Evolutionary conservation across 1,140 invertebrate species (phyloP), one percentile per base, ranked within the genome.

Genomic region (Sycophila sp.): DNA sequence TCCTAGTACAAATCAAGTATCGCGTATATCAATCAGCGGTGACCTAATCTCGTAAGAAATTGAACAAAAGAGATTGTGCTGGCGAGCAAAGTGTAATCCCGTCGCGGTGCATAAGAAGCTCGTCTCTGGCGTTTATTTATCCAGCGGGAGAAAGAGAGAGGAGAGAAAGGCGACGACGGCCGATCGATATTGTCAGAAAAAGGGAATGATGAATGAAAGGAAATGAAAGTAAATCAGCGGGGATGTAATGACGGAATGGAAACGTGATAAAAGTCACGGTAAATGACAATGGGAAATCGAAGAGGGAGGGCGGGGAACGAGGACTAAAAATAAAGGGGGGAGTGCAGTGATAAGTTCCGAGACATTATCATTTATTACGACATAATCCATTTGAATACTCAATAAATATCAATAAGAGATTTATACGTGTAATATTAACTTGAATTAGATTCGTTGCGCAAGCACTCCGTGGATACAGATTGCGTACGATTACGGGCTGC

Each of bases 31-130:
- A 59, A 59, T 68, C 55, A 68, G 51, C 38, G 36, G 10, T 68
- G 55, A 68, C 65, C 65, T 59, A 68, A 38, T 55, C 24, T 59
- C 30, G 13, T 13, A 45, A 45, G 38, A 66, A 56, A 42, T 66
- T 28, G 51, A 66, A 66, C 64, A 66, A 66, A 66, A 56, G 64
- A 66, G 64, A 66, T 66, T 66, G 64, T 56, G 56, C 56, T 42
- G 15, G 47, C 5, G 6, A 15, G 38, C 11, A 53, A 53, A 15
- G 26, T 49, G 28, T n/a, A 17, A 1, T 30, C n/a, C n/a, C n/a
- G n/a, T n/a, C n/a, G n/a, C n/a, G n/a, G 51, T 4, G 51, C 42
- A 47, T 2, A 47, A 17, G 4, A 19, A 45, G 19, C 15, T 22
- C n/a, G n/a, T n/a, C n/a, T n/a, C n/a, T n/a, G 24, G 30, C 38